Conservation (phyloP, 2,888 invertebrate species). For the Scrobipalpa atriplicella region DNA sequence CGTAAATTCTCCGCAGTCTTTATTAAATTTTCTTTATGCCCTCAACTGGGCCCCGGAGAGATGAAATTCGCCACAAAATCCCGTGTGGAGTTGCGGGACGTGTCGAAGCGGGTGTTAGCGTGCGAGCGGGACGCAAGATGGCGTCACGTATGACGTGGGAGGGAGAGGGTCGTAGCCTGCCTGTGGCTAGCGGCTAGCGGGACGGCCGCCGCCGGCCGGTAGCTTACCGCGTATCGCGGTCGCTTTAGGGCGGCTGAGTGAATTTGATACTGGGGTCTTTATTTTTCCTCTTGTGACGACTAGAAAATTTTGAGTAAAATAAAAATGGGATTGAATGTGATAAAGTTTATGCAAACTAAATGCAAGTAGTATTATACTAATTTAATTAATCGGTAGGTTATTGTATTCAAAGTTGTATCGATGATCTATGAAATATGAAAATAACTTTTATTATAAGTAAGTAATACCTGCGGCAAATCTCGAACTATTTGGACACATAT, state of each 20-base stretch:
- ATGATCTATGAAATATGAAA: too few relatives aligned
- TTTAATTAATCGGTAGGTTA: too few relatives aligned
- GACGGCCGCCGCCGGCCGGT: constrained; percentile 60
- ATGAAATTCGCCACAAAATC: constrained; percentile 46
- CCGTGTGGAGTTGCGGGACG: constrained; percentile 37
- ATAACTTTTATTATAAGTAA: too few relatives aligned
- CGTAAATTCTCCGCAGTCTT: not conserved
- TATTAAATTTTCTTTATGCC: constrained; percentile 44
- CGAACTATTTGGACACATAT: not conserved
- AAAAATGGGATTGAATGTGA: too few relatives aligned
- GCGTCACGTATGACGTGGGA: constrained; percentile 40
- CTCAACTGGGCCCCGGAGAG: constrained; percentile 32
- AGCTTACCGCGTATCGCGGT: constrained; percentile 56
- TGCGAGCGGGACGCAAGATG: constrained; percentile 41
- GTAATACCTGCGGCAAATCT: too few relatives aligned
- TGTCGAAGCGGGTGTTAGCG: constrained; percentile 31
- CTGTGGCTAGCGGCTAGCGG: constrained; percentile 40
- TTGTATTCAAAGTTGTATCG: too few relatives aligned
- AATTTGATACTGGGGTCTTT: constrained; percentile 57
- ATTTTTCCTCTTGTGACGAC: constrained; percentile 23
- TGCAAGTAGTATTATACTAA: too few relatives aligned
- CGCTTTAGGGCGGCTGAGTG: constrained; percentile 42
- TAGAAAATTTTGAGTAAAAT: too few relatives aligned
- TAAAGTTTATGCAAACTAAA: too few relatives aligned
- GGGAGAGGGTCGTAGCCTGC: constrained; percentile 40